Percentiles rank a stretch among this genome's conserved stretches.
These are phyloP conservation scores for Octodon degus DNA, from an alignment of 2,113 vertebrate species.

Conservation along the genomic window DNA sequence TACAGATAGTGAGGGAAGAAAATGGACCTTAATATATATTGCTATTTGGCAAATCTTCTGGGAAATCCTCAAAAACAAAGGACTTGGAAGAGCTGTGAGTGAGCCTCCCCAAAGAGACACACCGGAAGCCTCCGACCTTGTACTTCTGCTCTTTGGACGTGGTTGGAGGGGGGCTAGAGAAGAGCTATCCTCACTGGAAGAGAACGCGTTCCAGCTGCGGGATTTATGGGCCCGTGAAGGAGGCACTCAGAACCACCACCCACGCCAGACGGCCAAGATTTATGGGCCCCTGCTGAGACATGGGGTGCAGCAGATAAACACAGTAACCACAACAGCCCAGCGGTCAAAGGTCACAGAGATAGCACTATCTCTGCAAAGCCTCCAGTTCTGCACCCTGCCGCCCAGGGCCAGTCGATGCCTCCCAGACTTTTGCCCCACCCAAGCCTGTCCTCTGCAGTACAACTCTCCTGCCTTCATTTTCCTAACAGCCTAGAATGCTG, in stretches of 20 bases:
- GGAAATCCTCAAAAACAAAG: neutral
- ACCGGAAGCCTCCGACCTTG: fast-evolving
- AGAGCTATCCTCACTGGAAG: neutral
- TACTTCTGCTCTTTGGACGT: neutral
- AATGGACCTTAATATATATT: fast-evolving
- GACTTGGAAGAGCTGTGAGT: neutral
- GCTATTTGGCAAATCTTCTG: neutral
- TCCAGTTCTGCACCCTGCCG: too few species aligned
- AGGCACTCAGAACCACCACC: neutral
- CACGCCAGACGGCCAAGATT: neutral
- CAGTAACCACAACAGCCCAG: neutral
- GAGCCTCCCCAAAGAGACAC: neutral
- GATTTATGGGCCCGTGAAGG: neutral
- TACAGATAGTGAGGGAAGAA: neutral
- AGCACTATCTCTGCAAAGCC: neutral
- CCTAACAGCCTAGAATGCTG: neutral
- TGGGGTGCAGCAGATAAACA: neutral
- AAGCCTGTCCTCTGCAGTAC: neutral
- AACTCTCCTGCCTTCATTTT: neutral
- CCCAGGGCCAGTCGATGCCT: neutral
- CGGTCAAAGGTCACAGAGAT: neutral
- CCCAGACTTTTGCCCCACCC: neutral
- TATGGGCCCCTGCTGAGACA: neutral
- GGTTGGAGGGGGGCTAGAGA: neutral
- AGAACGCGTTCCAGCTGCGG: neutral